Conservation (phyloP, 1,140 invertebrate genomes). For the Zaprionus vittiger region DNA sequence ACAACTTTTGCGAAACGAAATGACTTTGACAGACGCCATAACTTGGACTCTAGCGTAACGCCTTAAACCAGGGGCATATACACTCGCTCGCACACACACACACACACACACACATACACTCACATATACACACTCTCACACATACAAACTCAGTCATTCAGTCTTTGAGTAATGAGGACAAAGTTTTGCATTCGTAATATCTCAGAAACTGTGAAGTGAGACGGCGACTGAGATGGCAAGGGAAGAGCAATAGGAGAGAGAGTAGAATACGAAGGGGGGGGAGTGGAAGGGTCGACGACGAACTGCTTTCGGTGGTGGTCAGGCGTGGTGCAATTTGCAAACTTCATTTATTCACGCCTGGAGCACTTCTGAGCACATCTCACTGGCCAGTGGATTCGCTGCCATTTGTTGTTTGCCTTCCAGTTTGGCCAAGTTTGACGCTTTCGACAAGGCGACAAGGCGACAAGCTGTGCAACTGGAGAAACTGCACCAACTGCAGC, state of each 20-base stretch:
- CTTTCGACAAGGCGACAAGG: conserved; percentile 72
- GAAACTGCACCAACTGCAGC: conserved; percentile 3
- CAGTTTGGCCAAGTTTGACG: conserved; percentile 72
- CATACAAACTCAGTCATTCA: conserved; percentile 16
- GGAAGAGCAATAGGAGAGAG: neutral
- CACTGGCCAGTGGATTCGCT: conserved; percentile 43
- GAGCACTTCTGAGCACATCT: conserved; percentile 52
- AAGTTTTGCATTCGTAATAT: conserved; percentile 80
- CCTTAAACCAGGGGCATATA: conserved; percentile 75
- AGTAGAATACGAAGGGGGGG: neutral
- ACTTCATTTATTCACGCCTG: conserved; percentile 82
- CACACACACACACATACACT: conserved; percentile 16
- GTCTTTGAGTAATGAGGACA: conserved; percentile 75
- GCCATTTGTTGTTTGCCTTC: conserved; percentile 61
- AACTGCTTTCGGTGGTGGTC: conserved; percentile 69
- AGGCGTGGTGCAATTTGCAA: conserved; percentile 82
- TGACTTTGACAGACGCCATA: conserved; percentile 82
- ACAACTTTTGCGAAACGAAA: conserved; percentile 71
- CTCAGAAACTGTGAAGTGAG: conserved; percentile 39
- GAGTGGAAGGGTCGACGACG: conserved; percentile 17
- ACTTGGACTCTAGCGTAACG: conserved; percentile 74
- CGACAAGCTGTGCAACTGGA: conserved; percentile 44
- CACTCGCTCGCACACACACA: conserved; percentile 16
- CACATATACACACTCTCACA: conserved; percentile 3
- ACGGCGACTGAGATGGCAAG: conserved; percentile 13